phyloP scores from a whole-genome alignment of 2,888 invertebrate genomes.

The Sarcophaga caerulescens region DNA sequence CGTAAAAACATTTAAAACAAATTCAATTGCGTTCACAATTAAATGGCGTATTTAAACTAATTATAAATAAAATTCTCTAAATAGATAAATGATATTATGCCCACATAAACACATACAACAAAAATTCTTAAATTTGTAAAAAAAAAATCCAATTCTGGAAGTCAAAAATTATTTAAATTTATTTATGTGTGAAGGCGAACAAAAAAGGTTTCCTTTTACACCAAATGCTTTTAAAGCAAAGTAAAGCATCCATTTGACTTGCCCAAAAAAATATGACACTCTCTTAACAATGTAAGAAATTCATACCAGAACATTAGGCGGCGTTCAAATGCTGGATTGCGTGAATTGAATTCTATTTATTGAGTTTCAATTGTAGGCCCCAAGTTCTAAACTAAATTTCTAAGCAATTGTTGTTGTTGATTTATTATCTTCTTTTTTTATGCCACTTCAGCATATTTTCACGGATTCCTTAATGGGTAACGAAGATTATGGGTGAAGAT shows the following conservation, averaged over 20 bases:
- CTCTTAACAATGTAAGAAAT: constrained; percentile 55
- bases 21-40: not conserved
- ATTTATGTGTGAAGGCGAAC: not conserved
- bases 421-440: constrained; percentile 11
- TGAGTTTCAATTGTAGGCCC: constrained; percentile 19
- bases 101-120: not conserved
- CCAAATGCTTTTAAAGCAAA: constrained; percentile 37
- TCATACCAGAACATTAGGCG: constrained; percentile 40
- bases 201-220: constrained; percentile 44
- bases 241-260: constrained; percentile 26
- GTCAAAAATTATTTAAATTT: constrained; percentile 14
- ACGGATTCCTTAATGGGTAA: constrained; percentile 68
- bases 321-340: constrained; percentile 42
- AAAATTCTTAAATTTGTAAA: constrained; percentile 22
- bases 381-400: not conserved
- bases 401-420: constrained; percentile 43
- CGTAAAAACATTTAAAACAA: no score
- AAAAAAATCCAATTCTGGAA: constrained; percentile 52
- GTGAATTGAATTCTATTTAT: constrained; percentile 48
- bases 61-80: not conserved
- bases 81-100: constrained; percentile 32
- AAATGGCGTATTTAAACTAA: constrained; percentile 32
- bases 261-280: constrained; percentile 32
- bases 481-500: constrained; percentile 24
- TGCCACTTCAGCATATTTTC: constrained; percentile 66